Evolutionary conservation across 2,797 vertebrate species (phyloP), one percentile per base, ranked within the genome.

Genomic region (Lacerta agilis): DNA sequence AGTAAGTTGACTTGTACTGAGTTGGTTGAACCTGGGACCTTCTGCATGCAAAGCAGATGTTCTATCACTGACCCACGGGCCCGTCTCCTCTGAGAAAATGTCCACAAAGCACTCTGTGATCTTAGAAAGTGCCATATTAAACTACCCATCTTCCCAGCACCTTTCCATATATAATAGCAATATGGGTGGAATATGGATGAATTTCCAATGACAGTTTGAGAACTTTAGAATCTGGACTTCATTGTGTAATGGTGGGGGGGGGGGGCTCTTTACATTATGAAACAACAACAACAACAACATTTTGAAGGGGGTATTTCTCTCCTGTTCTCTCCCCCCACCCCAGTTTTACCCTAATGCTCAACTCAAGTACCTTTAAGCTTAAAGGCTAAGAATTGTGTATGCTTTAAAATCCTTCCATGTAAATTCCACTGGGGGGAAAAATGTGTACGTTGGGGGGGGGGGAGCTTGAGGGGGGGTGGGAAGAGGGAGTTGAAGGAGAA

Each of bases 371-470:
- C 95, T 94, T 93, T 91, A 82, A 89, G 94, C 96, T 97, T 94
- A 93, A 92, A 96, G 95, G 95, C 92, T 88, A 92, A 85, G 93
- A 94, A 94, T 94, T 95, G 89, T 92, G 91, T 93, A 92, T 83
- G 92, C 95, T 94, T 96, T 94, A 92, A 98, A 98, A 97, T 96
- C 97, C 96, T 96, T 95, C 97, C 96, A 97, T 97, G 97, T 97
- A 98, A 98, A 98, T 98, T 98, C 97, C 97, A 96, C 96, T 97
- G 97, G 97, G 3, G 29, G 4, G 0, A 20, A 36, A 20, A 73
- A 71, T n/a, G 18, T 36, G 17, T 5, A 17, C 5, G 4, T 33
- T 55, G 13, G 71, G 29, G 69, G 11, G 11, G 72, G 95, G 97
- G 97, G 45, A 96, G 97, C 97, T 96, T 80, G 95, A 94, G 94